phyloP scores from a whole-genome alignment of 2,888 invertebrate genomes.

The Doris montereyensis region DNA sequence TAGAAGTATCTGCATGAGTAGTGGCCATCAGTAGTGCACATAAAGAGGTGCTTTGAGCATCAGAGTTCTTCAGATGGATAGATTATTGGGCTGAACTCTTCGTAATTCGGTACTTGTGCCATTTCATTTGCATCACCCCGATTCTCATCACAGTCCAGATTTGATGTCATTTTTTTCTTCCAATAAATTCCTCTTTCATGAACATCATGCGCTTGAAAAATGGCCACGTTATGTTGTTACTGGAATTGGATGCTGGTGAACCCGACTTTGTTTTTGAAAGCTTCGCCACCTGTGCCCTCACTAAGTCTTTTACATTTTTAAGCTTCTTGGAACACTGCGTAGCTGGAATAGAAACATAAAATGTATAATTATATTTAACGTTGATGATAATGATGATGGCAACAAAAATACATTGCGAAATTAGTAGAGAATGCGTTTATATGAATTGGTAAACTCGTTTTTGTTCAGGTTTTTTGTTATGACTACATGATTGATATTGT shows the following conservation, averaged over 20 bases:
- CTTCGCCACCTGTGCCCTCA: constrained; percentile 15
- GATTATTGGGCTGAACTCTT: neutral
- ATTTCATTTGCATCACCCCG: neutral
- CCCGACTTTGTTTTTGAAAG: constrained; percentile 15
- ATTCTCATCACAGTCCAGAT: neutral
- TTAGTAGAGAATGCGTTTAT: no score
- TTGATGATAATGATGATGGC: neutral
- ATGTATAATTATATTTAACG: neutral
- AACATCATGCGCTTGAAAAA: constrained; percentile 19
- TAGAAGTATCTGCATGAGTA: neutral
- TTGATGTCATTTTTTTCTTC: constrained; percentile 1
- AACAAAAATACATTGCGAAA: neutral
- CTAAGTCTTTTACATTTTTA: neutral
- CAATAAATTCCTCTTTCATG: constrained; percentile 15
- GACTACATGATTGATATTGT: neutral
- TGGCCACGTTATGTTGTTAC: constrained; percentile 8
- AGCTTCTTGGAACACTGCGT: constrained; percentile 8
- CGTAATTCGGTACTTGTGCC: neutral
- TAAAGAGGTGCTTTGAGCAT: neutral
- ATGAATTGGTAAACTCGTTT: neutral
- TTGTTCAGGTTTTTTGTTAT: neutral
- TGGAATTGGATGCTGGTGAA: neutral
- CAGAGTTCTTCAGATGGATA: no score
- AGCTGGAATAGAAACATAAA: constrained; percentile 9
- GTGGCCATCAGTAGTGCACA: neutral